Conservation (phyloP, 2,113 vertebrate genomes). For the Balaenoptera acutorostrata region DNA sequence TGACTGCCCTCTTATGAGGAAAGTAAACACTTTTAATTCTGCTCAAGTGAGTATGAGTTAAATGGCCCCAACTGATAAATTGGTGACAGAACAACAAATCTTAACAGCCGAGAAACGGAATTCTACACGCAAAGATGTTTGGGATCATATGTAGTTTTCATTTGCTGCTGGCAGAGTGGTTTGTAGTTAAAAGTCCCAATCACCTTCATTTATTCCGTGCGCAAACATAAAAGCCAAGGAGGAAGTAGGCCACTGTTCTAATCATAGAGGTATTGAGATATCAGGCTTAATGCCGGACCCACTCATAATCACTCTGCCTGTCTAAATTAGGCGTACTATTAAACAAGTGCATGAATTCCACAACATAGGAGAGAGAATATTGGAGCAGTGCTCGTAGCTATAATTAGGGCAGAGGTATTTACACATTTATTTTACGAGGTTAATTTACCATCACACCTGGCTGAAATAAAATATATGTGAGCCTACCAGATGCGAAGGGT, state of each 20-base stretch:
- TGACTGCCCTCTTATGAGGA: constrained; percentile 91
- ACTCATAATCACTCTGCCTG: constrained; percentile 75
- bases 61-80: constrained; percentile 80
- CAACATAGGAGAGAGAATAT: constrained; percentile 54
- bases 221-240: constrained; percentile 62
- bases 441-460: constrained; percentile 59
- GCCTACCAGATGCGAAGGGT: constrained; percentile 39
- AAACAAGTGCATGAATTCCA: constrained; percentile 70
- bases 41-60: constrained; percentile 85
- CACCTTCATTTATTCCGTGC: constrained; percentile 68
- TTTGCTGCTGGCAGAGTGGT: constrained; percentile 18
- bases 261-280: constrained; percentile 67
- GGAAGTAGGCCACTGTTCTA: constrained; percentile 63
- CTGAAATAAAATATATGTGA: constrained; percentile 60
- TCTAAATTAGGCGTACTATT: constrained; percentile 76
- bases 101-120: constrained; percentile 17
- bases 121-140: constrained; percentile 50
- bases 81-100: constrained; percentile 76
- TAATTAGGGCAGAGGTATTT: constrained; percentile 67
- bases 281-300: constrained; percentile 20
- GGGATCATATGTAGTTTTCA: constrained; percentile 64
- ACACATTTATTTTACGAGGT: constrained; percentile 70
- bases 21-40: constrained; percentile 93
- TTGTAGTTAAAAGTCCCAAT: constrained; percentile 73
- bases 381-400: neutral